These are phyloP conservation scores for Ametastegia equiseti DNA, from an alignment of 2,888 invertebrate species.

Conservation along the genomic window DNA sequence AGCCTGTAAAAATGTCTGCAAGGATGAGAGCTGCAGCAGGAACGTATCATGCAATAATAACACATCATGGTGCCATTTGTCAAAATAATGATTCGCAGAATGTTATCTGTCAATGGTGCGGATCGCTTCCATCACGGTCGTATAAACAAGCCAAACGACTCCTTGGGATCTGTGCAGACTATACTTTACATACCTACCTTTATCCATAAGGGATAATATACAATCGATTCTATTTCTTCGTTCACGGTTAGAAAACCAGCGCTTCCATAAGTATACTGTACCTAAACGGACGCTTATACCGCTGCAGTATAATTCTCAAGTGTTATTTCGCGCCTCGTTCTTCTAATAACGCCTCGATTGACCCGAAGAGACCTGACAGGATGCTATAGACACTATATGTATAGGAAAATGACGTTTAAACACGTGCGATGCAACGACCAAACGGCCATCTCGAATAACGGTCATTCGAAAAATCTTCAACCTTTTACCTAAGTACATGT, in stretches of 20 bases:
- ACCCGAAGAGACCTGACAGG: slow-evolving; percentile 39
- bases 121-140: slow-evolving; percentile 21
- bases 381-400: slow-evolving; percentile 5
- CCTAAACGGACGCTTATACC: background rate
- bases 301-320: slow-evolving; percentile 1
- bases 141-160: slow-evolving; percentile 22
- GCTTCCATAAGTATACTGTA: background rate
- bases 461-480: slow-evolving; percentile 31
- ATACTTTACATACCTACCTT: background rate
- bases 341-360: slow-evolving; percentile 41
- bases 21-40: background rate
- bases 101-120: slow-evolving; percentile 21
- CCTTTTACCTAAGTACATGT: too few relatives aligned
- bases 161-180: background rate
- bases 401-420: slow-evolving; percentile 30
- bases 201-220: background rate
- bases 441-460: slow-evolving; percentile 1
- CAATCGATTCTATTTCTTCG: slow-evolving; percentile 15
- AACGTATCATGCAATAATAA: background rate
- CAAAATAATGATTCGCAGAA: slow-evolving; percentile 59
- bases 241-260: slow-evolving; percentile 15
- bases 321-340: slow-evolving; percentile 43
- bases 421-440: slow-evolving; percentile 18
- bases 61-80: slow-evolving; percentile 51
- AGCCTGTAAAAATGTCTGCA: background rate